phyloP scores from a whole-genome alignment of 2,888 invertebrate species.

The Byasa hedistus region DNA sequence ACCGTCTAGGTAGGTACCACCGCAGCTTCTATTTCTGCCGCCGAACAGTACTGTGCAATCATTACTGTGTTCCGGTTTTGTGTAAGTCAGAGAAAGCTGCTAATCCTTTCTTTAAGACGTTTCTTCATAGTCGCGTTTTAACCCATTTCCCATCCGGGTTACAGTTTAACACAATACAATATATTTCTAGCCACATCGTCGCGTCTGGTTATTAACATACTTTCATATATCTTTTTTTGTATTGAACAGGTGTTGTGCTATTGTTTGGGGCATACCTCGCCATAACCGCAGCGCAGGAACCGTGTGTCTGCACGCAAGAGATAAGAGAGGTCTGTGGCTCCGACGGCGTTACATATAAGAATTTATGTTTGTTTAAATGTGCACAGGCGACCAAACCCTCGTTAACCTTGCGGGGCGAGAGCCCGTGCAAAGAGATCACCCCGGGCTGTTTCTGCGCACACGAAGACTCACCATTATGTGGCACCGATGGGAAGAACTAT shows the following conservation, averaged over 20 bases:
- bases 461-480: too few relatives aligned
- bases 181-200: too few relatives aligned
- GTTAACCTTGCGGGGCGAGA: constrained; percentile 30
- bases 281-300: constrained; percentile 38
- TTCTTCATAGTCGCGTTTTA: too few relatives aligned
- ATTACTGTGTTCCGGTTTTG: too few relatives aligned
- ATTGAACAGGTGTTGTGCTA: constrained; percentile 41
- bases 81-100: too few relatives aligned
- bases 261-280: constrained; percentile 40
- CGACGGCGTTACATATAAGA: constrained; percentile 85
- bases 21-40: too few relatives aligned
- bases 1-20: too few relatives aligned
- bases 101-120: too few relatives aligned
- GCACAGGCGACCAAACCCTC: constrained; percentile 35
- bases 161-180: too few relatives aligned
- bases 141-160: too few relatives aligned
- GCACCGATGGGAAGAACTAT: too few relatives aligned
- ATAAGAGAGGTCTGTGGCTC: constrained; percentile 83
- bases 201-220: neutral
- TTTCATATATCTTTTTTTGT: neutral
- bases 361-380: constrained; percentile 82
- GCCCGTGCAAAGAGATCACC: constrained; percentile 36
- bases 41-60: too few relatives aligned
- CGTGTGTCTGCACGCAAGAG: constrained; percentile 50
- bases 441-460: constrained; percentile 3